Percentiles rank a stretch among this genome's conserved stretches.
phyloP scores from a whole-genome alignment of 2,888 invertebrate genomes.

The Furcula furcula region DNA sequence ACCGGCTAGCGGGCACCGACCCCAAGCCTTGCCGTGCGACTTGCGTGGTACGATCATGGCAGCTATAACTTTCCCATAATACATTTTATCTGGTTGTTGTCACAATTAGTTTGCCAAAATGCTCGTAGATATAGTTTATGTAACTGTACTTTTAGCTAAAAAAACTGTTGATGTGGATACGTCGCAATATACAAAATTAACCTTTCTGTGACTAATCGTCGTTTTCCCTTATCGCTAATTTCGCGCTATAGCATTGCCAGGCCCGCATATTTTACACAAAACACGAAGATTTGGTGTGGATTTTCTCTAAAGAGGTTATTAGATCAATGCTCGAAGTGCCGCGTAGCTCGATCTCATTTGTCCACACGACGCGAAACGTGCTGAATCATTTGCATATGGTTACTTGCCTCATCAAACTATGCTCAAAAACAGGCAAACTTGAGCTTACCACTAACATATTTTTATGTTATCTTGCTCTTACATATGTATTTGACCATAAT shows the following conservation, averaged over 20 bases:
- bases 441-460: slow-evolving; percentile 6
- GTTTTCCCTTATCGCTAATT: slow-evolving; percentile 76
- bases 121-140: slow-evolving; percentile 53
- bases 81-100: slow-evolving; percentile 30
- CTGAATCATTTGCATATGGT: slow-evolving; percentile 79
- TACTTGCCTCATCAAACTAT: slow-evolving; percentile 32
- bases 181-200: slow-evolving; percentile 66
- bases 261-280: slow-evolving; percentile 30
- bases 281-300: slow-evolving; percentile 40
- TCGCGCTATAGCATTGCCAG: slow-evolving; percentile 42
- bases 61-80: slow-evolving; percentile 73
- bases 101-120: slow-evolving; percentile 23
- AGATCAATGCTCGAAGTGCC: slow-evolving; percentile 72
- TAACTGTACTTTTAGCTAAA: slow-evolving; percentile 49
- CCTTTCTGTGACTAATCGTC: slow-evolving; percentile 71
- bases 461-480: slow-evolving; percentile 24
- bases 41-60: slow-evolving; percentile 82
- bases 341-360: slow-evolving; percentile 73
- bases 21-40: slow-evolving; percentile 82
- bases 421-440: slow-evolving; percentile 21
- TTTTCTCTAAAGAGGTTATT: slow-evolving; percentile 71
- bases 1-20: slow-evolving; percentile 85
- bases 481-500: slow-evolving; percentile 18
- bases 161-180: slow-evolving; percentile 52
- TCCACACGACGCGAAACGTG: slow-evolving; percentile 68